Evolutionary conservation across 2,797 vertebrate species (phyloP).

Genomic region (Sebastes minor): DNA sequence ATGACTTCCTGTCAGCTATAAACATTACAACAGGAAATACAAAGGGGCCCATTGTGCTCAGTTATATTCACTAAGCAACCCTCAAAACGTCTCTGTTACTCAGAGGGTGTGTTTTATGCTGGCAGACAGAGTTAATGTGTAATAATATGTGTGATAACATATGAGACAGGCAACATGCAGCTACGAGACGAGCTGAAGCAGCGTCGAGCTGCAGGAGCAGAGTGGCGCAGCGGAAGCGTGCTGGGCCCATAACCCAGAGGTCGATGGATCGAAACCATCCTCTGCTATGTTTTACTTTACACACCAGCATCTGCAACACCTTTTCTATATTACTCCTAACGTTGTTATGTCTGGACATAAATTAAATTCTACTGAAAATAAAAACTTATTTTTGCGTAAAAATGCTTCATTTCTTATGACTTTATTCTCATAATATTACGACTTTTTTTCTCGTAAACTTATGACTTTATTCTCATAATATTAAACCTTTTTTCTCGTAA

Average conservation of each 20-base stretch:
- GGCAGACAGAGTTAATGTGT: background rate
- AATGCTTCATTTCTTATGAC: too few relatives aligned
- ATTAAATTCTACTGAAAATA: too few relatives aligned
- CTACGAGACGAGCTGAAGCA: rapidly evolving
- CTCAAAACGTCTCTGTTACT: background rate
- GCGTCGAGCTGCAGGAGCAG: background rate
- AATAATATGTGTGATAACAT: too few relatives aligned
- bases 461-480: too few relatives aligned
- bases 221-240: conserved; percentile 34
- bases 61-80: background rate
- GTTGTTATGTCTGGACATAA: background rate
- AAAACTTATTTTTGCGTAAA: too few relatives aligned
- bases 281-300: conserved; percentile 43
- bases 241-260: conserved; percentile 72
- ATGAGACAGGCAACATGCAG: background rate
- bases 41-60: too few relatives aligned
- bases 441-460: too few relatives aligned
- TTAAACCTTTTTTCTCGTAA: too few relatives aligned
- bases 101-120: background rate
- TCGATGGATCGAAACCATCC: conserved; percentile 78
- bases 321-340: background rate
- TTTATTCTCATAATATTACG: too few relatives aligned
- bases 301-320: background rate
- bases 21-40: too few relatives aligned
- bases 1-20: too few relatives aligned